These are phyloP conservation scores for Leptogaster cylindrica DNA, from an alignment of 2,888 invertebrate species.

Conservation along the genomic window DNA sequence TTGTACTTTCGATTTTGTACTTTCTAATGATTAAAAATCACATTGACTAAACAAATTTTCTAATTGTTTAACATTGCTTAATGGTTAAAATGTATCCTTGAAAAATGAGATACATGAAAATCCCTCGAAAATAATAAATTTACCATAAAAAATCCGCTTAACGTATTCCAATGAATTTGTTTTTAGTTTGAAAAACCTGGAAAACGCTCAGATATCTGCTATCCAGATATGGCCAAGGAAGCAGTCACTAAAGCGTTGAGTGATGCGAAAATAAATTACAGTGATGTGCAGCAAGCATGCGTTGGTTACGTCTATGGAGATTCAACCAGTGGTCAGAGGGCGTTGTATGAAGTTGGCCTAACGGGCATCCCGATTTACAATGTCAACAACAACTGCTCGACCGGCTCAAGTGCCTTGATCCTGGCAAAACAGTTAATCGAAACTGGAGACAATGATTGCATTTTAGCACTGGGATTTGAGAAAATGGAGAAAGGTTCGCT, in stretches of 20 bases:
- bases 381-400: constrained; percentile 98
- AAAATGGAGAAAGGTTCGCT: constrained; percentile 97
- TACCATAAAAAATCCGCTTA: background rate
- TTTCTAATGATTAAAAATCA: too few relatives aligned
- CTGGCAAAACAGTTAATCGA: constrained; percentile 93
- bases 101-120: too few relatives aligned
- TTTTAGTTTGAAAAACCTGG: constrained; percentile 91
- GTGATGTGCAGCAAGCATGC: constrained; percentile 84
- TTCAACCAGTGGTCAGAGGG: constrained; percentile 94
- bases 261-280: constrained; percentile 80
- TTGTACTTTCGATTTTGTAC: too few relatives aligned
- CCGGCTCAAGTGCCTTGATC: constrained; percentile 90
- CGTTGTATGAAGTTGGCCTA: constrained; percentile 92
- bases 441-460: constrained; percentile 84
- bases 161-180: constrained; percentile 25
- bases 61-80: too few relatives aligned
- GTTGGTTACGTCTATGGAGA: constrained; percentile 96
- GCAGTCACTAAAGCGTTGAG: constrained; percentile 85
- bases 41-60: too few relatives aligned
- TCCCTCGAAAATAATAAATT: background rate
- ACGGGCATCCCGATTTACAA: constrained; percentile 97
- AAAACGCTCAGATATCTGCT: constrained; percentile 78
- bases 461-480: constrained; percentile 94
- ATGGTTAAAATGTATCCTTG: too few relatives aligned
- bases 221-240: constrained; percentile 94